Base-by-base conservation (phyloP, 2,797 vertebrate genomes). In the Characodon lateralis region DNA sequence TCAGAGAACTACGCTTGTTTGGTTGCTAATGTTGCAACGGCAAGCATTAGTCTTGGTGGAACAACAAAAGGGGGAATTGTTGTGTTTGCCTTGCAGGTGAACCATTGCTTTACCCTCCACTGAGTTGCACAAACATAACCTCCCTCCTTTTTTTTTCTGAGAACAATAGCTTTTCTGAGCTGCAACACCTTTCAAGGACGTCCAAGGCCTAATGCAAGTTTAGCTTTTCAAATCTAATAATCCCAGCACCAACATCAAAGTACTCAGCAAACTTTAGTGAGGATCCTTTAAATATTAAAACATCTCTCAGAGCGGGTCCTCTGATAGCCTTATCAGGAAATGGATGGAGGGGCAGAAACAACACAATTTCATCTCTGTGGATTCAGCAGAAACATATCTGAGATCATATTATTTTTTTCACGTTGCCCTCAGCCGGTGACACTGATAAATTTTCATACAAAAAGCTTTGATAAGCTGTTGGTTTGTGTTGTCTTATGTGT, bases 381-480 rank as follows among this genome's bases (percentile, higher is more conserved):
- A 80, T 79, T 93, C 90, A 93, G 89, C 90, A 90, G 92, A 91
- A 90, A 85, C 81, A 78, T 88, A 87, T 90, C 83, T 91, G 86
- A 83, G 83, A 89, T 89, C 86, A 89, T 92, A 89, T 90, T 87
- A 87, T 35, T 77, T 86, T 81, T 79, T 83, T 87, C 78, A 83
- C 12, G 41, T 85, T 88, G 80, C 78, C 85, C 79, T 87, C 85
- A 76, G 71, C 13, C 78, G 76, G 86, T 82, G 84, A 86, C 78
- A 63, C 79, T 84, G 83, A 87, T 90, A 83, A 79, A 85, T 90
- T 91, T 88, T 82, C 80, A 92, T 82, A 79, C 85, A 86, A 79
- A 89, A 78, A 24, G 81, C 83, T 87, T 89, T 77, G 89, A 92
- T 92, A 92, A 93, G 85, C 79, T 66, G 35, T 77, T 43, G 81